These are phyloP conservation scores for Agapornis canus DNA, from an alignment of 2,797 vertebrate genomes.

Conservation along the genomic window DNA sequence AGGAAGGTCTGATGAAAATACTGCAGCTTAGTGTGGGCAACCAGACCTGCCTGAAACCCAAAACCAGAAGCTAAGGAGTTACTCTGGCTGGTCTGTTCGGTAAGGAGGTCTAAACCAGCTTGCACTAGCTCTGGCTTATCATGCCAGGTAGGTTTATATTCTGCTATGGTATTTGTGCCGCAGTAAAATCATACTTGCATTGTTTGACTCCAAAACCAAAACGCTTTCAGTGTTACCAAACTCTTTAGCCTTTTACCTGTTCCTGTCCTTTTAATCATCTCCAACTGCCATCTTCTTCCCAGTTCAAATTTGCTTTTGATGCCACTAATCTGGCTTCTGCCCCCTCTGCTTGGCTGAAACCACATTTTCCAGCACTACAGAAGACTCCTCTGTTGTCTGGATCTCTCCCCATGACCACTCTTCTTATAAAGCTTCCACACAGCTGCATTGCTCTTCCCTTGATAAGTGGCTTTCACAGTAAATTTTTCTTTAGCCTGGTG, in stretches of 20 bases:
- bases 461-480: background rate
- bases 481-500: background rate
- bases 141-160: background rate
- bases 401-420: background rate
- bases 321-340: background rate
- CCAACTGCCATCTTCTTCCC: background rate
- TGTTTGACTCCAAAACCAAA: background rate
- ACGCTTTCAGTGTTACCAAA: background rate
- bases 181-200: background rate
- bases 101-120: background rate
- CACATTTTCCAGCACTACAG: background rate
- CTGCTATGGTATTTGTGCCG: background rate
- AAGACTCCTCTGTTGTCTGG: background rate
- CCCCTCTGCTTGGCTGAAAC: background rate
- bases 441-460: background rate
- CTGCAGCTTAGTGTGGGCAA: background rate
- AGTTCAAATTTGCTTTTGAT: background rate
- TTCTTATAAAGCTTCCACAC: background rate
- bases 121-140: background rate
- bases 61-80: background rate
- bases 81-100: background rate
- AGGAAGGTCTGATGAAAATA: background rate
- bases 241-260: background rate
- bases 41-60: background rate
- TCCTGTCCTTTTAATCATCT: background rate